Percentiles rank a stretch among this genome's conserved stretches.
Evolutionary conservation across 2,113 vertebrate species (phyloP).

Genomic region (Hydropotes inermis): DNA sequence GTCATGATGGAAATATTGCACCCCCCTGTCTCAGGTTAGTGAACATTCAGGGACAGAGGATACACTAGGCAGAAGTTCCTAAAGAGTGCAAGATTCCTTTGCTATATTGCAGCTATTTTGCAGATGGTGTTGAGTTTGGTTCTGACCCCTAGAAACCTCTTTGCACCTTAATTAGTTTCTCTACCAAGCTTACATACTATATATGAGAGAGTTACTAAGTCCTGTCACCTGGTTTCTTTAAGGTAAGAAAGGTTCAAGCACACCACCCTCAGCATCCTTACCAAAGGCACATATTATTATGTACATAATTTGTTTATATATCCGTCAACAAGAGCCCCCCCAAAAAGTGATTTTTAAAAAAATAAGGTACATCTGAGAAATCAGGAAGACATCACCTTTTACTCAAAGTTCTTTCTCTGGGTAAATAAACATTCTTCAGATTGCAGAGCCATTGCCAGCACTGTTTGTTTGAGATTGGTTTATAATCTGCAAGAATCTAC

Average conservation of each 20-base stretch:
- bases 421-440: neutral
- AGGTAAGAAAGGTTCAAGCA: neutral
- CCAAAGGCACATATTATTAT: neutral
- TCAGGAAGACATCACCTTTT: neutral
- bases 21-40: neutral
- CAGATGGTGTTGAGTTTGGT: neutral
- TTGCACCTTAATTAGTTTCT: neutral
- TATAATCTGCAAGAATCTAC: neutral
- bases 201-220: neutral
- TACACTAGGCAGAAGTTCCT: neutral
- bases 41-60: neutral
- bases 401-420: neutral
- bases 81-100: neutral
- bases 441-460: neutral
- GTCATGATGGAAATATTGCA: neutral
- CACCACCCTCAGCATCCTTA: neutral
- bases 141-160: neutral
- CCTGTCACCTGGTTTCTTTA: neutral
- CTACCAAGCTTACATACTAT: neutral
- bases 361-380: neutral
- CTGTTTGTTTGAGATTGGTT: neutral
- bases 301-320: neutral
- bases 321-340: neutral
- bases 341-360: neutral
- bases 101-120: neutral